A percentile compares a stretch with the other conserved stretches of the same genome.
phyloP scores from a whole-genome alignment of 2,113 vertebrate species.

The Fukomys damarensis region DNA sequence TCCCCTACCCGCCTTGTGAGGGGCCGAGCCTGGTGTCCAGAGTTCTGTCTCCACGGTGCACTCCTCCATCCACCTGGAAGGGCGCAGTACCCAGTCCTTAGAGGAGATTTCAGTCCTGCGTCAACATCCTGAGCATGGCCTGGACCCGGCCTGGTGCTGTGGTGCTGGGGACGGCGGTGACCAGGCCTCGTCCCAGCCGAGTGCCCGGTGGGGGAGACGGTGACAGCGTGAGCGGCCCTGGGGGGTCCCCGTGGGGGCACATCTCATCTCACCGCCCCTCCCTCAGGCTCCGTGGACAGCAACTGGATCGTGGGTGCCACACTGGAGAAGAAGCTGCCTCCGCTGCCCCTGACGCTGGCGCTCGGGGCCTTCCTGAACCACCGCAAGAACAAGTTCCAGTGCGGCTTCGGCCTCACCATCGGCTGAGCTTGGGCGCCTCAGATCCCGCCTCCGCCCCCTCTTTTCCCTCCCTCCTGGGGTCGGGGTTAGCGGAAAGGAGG shows the following conservation, averaged over 20 bases:
- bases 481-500: slow-evolving; percentile 69
- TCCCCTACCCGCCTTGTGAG: neutral
- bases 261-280: neutral
- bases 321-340: slow-evolving; percentile 94
- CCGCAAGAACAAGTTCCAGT: slow-evolving; percentile 95
- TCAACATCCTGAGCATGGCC: neutral
- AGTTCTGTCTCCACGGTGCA: neutral
- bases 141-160: neutral
- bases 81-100: no score
- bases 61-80: neutral
- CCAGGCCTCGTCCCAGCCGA: neutral
- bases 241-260: neutral
- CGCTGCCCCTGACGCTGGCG: slow-evolving; percentile 92
- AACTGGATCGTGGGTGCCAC: slow-evolving; percentile 94
- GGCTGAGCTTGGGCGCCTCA: slow-evolving; percentile 85
- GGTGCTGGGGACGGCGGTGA: no score
- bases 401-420: slow-evolving; percentile 93
- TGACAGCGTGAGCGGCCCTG: neutral
- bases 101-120: neutral
- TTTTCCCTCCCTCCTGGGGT: slow-evolving; percentile 48
- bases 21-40: no score
- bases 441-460: neutral
- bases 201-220: neutral
- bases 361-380: slow-evolving; percentile 95
- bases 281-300: slow-evolving; percentile 91